These are phyloP conservation scores for Clunio marinus DNA, from an alignment of 2,888 invertebrate genomes.

Conservation along the genomic window DNA sequence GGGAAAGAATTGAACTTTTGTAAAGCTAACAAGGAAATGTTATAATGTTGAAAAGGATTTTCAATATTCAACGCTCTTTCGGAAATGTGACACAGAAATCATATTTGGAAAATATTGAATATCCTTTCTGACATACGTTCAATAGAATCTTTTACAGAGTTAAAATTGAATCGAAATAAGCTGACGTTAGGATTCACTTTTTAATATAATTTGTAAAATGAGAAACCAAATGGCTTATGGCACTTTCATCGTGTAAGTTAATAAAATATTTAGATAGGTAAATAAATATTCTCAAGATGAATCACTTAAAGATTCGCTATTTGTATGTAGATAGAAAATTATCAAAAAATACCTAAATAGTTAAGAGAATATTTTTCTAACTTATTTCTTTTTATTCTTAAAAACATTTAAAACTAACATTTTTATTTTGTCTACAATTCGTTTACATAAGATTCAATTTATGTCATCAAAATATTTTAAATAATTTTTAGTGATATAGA, in stretches of 20 bases:
- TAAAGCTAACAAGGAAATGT: slow-evolving; percentile 29
- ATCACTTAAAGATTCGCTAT: too few relatives aligned
- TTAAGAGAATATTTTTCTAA: too few relatives aligned
- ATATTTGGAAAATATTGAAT: neutral
- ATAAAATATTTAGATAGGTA: too few relatives aligned
- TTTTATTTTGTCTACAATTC: neutral
- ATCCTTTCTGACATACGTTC: too few relatives aligned
- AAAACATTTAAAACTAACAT: slow-evolving; percentile 29
- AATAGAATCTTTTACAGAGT: too few relatives aligned
- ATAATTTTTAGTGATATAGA: too few relatives aligned
- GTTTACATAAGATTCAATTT: neutral
- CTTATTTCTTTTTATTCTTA: slow-evolving; percentile 28
- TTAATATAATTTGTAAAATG: slow-evolving; percentile 1
- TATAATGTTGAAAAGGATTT: slow-evolving; percentile 21
- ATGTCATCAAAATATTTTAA: too few relatives aligned
- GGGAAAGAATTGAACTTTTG: neutral
- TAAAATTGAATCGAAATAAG: neutral
- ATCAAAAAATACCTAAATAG: too few relatives aligned
- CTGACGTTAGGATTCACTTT: slow-evolving; percentile 28
- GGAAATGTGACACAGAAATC: slow-evolving; percentile 32
- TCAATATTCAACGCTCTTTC: slow-evolving; percentile 29
- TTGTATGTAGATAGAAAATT: too few relatives aligned
- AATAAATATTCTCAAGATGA: too few relatives aligned
- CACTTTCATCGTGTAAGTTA: neutral
- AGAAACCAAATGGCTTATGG: slow-evolving; percentile 25